Evolutionary conservation across 2,113 vertebrate species (phyloP), one percentile per base, ranked within the genome.

Genomic region (Cyanistes caeruleus): DNA sequence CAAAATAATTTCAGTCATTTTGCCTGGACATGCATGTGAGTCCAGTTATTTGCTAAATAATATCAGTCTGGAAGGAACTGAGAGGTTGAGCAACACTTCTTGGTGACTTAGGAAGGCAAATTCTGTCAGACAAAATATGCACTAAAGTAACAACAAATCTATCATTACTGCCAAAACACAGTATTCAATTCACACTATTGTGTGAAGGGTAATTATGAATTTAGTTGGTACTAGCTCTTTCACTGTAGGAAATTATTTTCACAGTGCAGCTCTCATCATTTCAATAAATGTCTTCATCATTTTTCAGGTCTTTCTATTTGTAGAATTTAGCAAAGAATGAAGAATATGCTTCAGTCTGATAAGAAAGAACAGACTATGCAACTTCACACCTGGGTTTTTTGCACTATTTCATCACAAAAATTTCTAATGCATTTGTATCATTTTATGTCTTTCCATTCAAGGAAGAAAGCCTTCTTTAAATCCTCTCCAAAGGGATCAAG

Each of bases 1-100:
- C 8, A 51, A 65, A 80, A 84, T 90, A 0, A 49, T 17, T 87
- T 62, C 15, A n/a, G 30, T 68, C 15, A n/a, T 77, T 78, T 37
- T 31, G 16, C n/a, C 23, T 27, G 60, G 39, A 53, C 37, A 30
- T 0, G 0, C 19, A 18, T 30, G 16, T 35, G 35, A 60, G n/a
- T 51, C 33, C n/a, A 46, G 12, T 68, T 88, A 65, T 62, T 92
- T 2, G 2, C 16, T 64, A 70, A 70, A 80, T 51, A 58, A 37
- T 23, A 52, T n/a, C 20, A 28, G 15, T 67, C 51, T 84, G 63
- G 11, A 77, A 88, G 15, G 19, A 86, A 48, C 20, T 25, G 33
- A 64, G 64, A 93, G 39, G 39, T 39, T 89, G 25, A 35, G 24
- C 8, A 43, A 28, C 15, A 68, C 11, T 73, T 76, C 35, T 1